Conservation (phyloP, 1,140 invertebrate species). For the Lepidotrigona ventralis region DNA sequence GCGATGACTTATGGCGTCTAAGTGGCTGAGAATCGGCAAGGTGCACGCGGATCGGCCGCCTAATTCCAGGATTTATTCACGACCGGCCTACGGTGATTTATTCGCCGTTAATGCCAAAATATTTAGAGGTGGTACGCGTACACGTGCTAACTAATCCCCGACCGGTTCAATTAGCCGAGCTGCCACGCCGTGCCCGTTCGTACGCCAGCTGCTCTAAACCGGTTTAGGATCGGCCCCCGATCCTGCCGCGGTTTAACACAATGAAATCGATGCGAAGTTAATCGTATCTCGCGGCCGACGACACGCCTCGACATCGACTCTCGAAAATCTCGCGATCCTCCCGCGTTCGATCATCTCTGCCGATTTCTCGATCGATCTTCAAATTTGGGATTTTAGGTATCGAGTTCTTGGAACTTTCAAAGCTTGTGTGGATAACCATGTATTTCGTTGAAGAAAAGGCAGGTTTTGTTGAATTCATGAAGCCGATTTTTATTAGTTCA, state of each 20-base stretch:
- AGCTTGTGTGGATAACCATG: no score
- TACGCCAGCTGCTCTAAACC: slow-evolving; percentile 66
- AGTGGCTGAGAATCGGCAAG: slow-evolving; percentile 10
- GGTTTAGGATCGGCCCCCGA: slow-evolving; percentile 58
- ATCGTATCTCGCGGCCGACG: slow-evolving; percentile 43
- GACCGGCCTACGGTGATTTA: slow-evolving; percentile 53
- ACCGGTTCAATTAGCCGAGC: slow-evolving; percentile 70
- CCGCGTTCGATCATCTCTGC: no score
- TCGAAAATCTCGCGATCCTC: background rate
- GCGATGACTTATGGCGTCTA: slow-evolving; percentile 29
- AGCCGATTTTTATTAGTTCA: no score
- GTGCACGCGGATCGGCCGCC: slow-evolving; percentile 14
- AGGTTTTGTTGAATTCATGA: no score
- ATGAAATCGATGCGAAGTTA: slow-evolving; percentile 69
- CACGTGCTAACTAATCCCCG: slow-evolving; percentile 63
- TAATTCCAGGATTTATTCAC: slow-evolving; percentile 62
- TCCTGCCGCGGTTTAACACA: slow-evolving; percentile 54
- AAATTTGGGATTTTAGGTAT: background rate
- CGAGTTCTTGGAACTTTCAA: no score
- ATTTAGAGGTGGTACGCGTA: slow-evolving; percentile 66
- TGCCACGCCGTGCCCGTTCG: slow-evolving; percentile 45
- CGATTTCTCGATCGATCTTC: background rate
- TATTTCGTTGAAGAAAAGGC: no score
- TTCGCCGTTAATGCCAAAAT: slow-evolving; percentile 69
- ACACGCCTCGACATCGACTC: background rate